A percentile compares a stretch with the other conserved stretches of the same genome.
These are phyloP conservation scores for Tryphoninae sp. DNA, from an alignment of 2,888 invertebrate species.

Conservation along the genomic window DNA sequence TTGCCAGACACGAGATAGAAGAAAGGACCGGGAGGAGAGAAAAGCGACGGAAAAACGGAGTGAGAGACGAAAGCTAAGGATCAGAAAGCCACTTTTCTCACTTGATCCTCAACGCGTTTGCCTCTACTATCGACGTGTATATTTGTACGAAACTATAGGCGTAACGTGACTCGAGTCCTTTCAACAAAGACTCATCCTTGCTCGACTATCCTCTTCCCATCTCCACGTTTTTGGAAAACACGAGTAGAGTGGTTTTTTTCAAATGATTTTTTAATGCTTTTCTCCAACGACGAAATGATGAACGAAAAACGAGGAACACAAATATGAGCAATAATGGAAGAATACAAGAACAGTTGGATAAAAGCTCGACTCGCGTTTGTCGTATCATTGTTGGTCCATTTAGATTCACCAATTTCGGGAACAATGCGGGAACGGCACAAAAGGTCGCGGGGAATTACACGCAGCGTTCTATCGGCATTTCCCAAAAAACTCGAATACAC, in stretches of 20 bases:
- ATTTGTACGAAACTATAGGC: neutral
- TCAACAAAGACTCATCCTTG: constrained; percentile 5
- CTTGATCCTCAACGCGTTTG: constrained; percentile 43
- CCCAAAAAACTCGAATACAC: constrained; percentile 8
- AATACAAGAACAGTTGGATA: constrained; percentile 22
- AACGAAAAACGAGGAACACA: neutral
- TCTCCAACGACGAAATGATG: neutral
- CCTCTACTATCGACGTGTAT: neutral
- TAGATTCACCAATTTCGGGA: constrained; percentile 45
- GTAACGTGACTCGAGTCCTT: constrained; percentile 16
- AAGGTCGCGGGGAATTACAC: constrained; percentile 29
- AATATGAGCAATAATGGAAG: neutral
- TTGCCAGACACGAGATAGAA: constrained; percentile 21
- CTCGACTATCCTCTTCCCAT: neutral
- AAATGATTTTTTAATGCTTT: neutral
- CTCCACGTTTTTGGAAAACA: constrained; percentile 6
- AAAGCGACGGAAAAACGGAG: neutral
- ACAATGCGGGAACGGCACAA: constrained; percentile 48
- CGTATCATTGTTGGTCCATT: constrained; percentile 38
- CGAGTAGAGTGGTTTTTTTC: neutral
- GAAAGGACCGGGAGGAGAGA: neutral
- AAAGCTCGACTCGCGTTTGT: constrained; percentile 22
- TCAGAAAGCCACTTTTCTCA: constrained; percentile 61
- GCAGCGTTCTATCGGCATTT: constrained; percentile 13
- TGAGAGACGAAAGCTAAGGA: constrained; percentile 46